Conservation (phyloP, 2,888 invertebrate genomes). For the Sympetrum striolatum region DNA sequence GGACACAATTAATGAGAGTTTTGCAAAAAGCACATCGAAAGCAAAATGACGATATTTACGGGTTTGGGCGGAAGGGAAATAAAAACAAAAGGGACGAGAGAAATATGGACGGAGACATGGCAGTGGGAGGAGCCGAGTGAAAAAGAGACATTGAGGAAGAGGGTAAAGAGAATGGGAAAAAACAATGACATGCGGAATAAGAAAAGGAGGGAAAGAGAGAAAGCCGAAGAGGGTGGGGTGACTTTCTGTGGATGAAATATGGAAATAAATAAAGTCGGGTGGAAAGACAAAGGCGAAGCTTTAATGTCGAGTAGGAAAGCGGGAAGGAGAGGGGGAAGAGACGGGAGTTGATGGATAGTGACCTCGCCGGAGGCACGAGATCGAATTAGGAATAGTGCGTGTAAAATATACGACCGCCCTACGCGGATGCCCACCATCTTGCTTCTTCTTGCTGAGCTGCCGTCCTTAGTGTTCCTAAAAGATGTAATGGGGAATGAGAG, state of each 20-base stretch:
- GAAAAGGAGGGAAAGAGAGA: not conserved
- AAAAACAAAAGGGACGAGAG: not conserved
- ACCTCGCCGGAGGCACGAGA: not conserved
- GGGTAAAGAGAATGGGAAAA: not conserved
- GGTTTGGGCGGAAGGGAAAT: not conserved
- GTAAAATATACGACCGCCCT: not conserved
- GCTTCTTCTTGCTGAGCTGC: not conserved
- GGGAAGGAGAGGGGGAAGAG: not conserved
- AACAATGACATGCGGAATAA: not conserved
- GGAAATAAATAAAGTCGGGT: constrained; percentile 32
- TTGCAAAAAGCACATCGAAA: not conserved
- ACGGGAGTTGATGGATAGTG: not conserved
- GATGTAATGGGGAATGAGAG: not conserved
- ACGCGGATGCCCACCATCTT: not conserved
- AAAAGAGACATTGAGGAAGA: no score
- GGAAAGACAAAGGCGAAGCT: constrained; percentile 21
- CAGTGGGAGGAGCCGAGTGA: not conserved
- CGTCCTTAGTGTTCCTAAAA: not conserved
- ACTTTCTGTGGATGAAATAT: constrained; percentile 23
- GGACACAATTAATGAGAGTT: not conserved
- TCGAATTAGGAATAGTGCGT: constrained; percentile 28
- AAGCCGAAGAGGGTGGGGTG: not conserved
- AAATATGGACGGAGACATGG: not conserved
- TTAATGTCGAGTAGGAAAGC: not conserved
- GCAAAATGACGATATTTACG: not conserved